Conservation (phyloP, 2,113 vertebrate species). For the Gnathonemus echidnorhynchus region DNA sequence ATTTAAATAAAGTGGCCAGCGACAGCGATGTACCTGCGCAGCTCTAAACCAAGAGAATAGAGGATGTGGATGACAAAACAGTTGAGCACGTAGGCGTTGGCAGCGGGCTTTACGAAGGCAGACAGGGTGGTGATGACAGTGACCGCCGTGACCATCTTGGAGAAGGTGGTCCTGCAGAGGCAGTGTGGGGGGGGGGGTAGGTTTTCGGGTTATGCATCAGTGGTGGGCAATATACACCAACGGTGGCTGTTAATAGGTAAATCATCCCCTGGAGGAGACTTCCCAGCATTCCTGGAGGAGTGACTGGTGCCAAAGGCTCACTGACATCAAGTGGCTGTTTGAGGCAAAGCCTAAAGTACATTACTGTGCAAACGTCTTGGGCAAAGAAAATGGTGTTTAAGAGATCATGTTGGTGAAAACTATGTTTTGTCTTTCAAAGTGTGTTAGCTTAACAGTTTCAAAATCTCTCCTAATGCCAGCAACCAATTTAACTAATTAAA, state of each 20-base stretch:
- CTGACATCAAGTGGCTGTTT: neutral
- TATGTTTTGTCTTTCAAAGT: neutral
- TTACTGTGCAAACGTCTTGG: neutral
- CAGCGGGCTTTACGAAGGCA: slow-evolving; percentile 73
- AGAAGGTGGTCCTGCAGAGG: slow-evolving; percentile 64
- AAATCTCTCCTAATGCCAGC: neutral
- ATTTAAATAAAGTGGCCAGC: neutral
- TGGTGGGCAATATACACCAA: neutral
- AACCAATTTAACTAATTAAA: neutral
- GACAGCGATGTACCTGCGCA: slow-evolving; percentile 61
- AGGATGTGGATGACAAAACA: slow-evolving; percentile 73
- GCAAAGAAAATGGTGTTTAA: neutral
- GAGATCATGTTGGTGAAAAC: neutral
- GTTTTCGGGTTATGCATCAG: neutral
- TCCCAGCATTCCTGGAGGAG: neutral
- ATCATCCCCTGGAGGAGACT: neutral
- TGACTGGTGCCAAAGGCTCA: neutral
- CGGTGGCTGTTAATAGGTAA: neutral
- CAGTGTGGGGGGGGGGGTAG: neutral
- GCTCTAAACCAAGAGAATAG: slow-evolving; percentile 60
- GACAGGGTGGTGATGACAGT: slow-evolving; percentile 63
- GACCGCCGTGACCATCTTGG: slow-evolving; percentile 46
- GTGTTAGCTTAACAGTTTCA: neutral
- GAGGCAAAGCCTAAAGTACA: neutral
- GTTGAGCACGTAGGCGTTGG: slow-evolving; percentile 84